Conservation (phyloP, 2,797 vertebrate species). For the Echeneis naucrates region DNA sequence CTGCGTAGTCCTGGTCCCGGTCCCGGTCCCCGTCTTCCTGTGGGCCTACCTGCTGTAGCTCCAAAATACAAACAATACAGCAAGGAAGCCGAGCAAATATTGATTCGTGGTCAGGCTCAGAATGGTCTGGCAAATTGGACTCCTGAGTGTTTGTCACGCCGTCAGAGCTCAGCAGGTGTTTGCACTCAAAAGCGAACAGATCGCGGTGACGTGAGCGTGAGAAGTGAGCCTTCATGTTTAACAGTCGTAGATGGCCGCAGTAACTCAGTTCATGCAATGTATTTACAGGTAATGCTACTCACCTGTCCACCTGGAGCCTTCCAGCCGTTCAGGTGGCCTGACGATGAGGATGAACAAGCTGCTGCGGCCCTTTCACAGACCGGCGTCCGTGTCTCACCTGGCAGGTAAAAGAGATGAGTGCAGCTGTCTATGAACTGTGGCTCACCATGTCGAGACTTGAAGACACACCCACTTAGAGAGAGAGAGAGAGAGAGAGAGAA, state of each 20-base stretch:
- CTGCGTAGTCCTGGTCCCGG: constrained; percentile 22
- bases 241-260: background rate
- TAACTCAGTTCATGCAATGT: background rate
- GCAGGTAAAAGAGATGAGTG: constrained; percentile 66
- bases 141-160: background rate
- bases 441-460: constrained; percentile 75
- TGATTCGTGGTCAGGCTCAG: constrained; percentile 13
- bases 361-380: constrained; percentile 6
- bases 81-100: background rate
- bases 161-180: constrained; percentile 56
- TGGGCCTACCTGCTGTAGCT: background rate
- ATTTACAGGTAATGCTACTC: constrained; percentile 38
- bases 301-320: constrained; percentile 42
- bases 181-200: constrained; percentile 4
- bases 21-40: constrained; percentile 17
- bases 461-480: constrained; percentile 71
- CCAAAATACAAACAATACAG: constrained; percentile 13
- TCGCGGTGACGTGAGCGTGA: background rate
- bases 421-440: constrained; percentile 64
- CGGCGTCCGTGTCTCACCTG: constrained; percentile 62
- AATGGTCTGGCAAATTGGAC: constrained; percentile 2
- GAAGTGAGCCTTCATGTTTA: background rate
- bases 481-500: constrained; percentile 1
- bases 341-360: background rate
- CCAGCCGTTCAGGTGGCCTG: background rate